Evolutionary conservation across 2,888 invertebrate species (phyloP), one percentile per base, ranked within the genome.

Genomic region (Athrips mouffetella): DNA sequence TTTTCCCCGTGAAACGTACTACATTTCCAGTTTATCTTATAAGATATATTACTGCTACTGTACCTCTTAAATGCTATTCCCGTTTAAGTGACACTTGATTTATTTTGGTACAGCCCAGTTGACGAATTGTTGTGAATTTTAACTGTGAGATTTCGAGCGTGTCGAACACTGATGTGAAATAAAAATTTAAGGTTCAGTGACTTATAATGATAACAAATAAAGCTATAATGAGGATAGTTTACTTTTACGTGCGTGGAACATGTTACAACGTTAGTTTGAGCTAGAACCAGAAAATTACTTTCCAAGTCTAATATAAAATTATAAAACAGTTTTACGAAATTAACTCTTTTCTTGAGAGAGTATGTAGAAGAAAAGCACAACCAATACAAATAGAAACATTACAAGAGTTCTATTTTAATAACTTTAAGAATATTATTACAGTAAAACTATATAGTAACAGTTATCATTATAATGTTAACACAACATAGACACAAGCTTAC

Each of bases 61-160:
- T n/a, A 20, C 7, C 11, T 5, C 37, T 37, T 37, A 37, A 37
- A 37, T 37, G 37, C 20, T 20, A 18, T 21, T 20, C 53, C 54
- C 49, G 49, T 59, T 60, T 57, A 56, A 57, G 57, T 55, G 54
- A 55, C 52, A 29, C 35, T 47, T 57, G 54, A 58, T 64, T 60
- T 57, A 59, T 51, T 45, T 41, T 42, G 27, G 44, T 54, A 29
- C 15, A 35, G 41, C 20, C 18, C 21, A 21, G 37, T 41, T 60
- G 58, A 59, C 56, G 55, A 57, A 59, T 60, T 48, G 51, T 46
- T 51, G 21, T 5, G 37, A n/a, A 10, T 37, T 37, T 37, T 18
- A 21, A 37, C 35, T 37, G 11, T 21, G 20, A 11, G n/a, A 11
- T n/a, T 11, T 11, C 3, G 11, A 37, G 21, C 37, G 37, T 21